phyloP scores from a whole-genome alignment of 2,797 vertebrate species.

The Vespertilio murinus region DNA sequence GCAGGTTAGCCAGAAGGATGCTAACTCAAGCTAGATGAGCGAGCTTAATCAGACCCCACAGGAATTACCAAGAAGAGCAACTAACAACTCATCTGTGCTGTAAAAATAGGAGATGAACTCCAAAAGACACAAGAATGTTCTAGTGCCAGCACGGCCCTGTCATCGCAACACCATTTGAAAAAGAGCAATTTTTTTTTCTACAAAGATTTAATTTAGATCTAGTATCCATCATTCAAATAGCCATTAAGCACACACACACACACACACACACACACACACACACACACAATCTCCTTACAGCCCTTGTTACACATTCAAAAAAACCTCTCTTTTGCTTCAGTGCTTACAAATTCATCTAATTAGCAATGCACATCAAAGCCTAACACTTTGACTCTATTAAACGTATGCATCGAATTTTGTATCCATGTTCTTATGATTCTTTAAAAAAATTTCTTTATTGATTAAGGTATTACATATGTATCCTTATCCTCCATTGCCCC shows the following conservation, averaged over 20 bases:
- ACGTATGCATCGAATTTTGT: background rate
- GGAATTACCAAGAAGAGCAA: background rate
- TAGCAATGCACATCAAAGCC: background rate
- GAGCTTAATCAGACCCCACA: background rate
- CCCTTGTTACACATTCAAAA: background rate
- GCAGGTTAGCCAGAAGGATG: background rate
- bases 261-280: no score
- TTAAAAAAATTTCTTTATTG: background rate
- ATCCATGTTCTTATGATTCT: background rate
- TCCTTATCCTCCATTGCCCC: no score
- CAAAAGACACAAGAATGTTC: background rate
- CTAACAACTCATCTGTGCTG: background rate
- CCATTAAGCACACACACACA: no score
- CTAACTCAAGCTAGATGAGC: background rate
- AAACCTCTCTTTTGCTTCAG: background rate
- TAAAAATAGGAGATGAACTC: background rate
- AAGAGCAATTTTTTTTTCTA: background rate
- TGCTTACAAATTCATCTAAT: background rate
- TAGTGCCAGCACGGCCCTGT: background rate
- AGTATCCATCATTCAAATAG: background rate
- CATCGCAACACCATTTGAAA: background rate
- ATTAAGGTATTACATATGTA: no score
- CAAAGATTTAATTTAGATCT: slow-evolving; percentile 38
- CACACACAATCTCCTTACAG: background rate
- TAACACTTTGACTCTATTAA: background rate